Percentiles rank a stretch among this genome's conserved stretches.
These are phyloP conservation scores for Cristatella mucedo DNA, from an alignment of 2,888 invertebrate genomes.

Conservation along the genomic window DNA sequence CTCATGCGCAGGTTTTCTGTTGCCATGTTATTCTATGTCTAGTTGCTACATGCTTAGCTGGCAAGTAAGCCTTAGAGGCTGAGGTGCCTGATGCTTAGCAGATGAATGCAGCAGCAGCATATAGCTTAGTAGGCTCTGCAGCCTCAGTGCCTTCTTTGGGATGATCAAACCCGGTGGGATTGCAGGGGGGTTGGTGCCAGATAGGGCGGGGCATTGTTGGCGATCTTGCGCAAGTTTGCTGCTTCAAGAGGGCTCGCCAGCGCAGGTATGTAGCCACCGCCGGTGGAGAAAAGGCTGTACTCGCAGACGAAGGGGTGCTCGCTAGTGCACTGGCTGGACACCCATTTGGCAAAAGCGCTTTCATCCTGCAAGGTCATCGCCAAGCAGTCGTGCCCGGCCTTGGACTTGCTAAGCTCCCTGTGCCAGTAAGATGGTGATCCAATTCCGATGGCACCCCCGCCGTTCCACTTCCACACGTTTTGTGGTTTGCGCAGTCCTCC, in stretches of 20 bases:
- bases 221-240: not conserved
- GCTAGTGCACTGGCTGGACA: not conserved
- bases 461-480: conserved; percentile 7
- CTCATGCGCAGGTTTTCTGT: too few relatives aligned
- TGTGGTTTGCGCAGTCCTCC: too few relatives aligned
- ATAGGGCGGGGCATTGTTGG: not conserved
- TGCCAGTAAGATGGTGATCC: conserved; percentile 3
- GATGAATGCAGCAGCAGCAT: too few relatives aligned
- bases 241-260: not conserved
- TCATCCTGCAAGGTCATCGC: conserved; percentile 1
- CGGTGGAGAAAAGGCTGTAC: not conserved
- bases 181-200: too few relatives aligned
- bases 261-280: conserved; percentile 1
- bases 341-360: not conserved
- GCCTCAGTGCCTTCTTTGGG: too few relatives aligned
- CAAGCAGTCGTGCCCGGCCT: conserved; percentile 1
- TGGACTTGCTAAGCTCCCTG: not conserved
- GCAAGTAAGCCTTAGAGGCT: too few relatives aligned
- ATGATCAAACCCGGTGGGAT: too few relatives aligned
- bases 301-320: not conserved
- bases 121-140: too few relatives aligned
- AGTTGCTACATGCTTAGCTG: too few relatives aligned
- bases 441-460: not conserved
- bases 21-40: too few relatives aligned
- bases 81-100: too few relatives aligned